Percentiles rank a stretch among this genome's conserved stretches.
These are phyloP conservation scores for Drosophila murphyi DNA, from an alignment of 1,140 invertebrate genomes.

Conservation along the genomic window DNA sequence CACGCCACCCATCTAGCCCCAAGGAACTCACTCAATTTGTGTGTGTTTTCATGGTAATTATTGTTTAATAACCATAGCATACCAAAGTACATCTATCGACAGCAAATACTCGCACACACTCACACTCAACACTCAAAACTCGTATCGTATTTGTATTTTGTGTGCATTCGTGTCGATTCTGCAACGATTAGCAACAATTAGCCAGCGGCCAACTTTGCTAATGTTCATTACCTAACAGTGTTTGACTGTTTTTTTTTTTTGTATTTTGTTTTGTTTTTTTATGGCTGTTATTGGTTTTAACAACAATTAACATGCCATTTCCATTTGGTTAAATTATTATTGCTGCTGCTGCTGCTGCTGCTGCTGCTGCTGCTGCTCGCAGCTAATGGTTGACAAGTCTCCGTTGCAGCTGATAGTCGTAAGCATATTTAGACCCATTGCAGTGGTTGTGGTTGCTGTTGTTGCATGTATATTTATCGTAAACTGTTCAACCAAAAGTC, in stretches of 20 bases:
- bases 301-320: constrained; percentile 74
- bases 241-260: constrained; percentile 27
- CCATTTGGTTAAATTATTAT: constrained; percentile 57
- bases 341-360: constrained; percentile 33
- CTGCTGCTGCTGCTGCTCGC: constrained; percentile 48
- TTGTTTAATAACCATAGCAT: constrained; percentile 44
- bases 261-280: not conserved
- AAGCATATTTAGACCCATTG: constrained; percentile 49
- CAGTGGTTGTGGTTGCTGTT: constrained; percentile 2
- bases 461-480: constrained; percentile 59
- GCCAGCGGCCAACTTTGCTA: constrained; percentile 48
- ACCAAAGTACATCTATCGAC: constrained; percentile 7
- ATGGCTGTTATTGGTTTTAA: constrained; percentile 17
- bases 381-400: constrained; percentile 50
- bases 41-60: constrained; percentile 72
- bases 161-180: constrained; percentile 68
- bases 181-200: constrained; percentile 79
- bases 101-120: constrained; percentile 1
- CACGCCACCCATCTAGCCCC: not conserved
- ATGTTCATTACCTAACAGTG: constrained; percentile 75
- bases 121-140: constrained; percentile 5
- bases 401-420: constrained; percentile 40
- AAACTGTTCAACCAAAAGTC: constrained; percentile 57
- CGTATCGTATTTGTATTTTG: constrained; percentile 7
- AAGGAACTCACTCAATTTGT: constrained; percentile 13